These are phyloP conservation scores for Solenopsis fugax DNA, from an alignment of 1,140 invertebrate genomes.

Conservation along the genomic window DNA sequence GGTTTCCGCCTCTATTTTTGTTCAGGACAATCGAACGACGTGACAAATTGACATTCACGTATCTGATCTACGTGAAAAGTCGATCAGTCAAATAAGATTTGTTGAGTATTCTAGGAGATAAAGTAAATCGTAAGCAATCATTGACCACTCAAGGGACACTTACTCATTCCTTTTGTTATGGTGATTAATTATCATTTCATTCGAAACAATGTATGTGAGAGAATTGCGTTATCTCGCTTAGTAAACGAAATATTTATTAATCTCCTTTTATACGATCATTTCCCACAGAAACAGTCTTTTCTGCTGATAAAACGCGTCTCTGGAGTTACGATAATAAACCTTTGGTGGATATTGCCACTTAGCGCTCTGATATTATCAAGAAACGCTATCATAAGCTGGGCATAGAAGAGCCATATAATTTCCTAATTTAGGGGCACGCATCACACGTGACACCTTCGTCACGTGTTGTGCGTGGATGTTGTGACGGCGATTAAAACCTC, in stretches of 20 bases:
- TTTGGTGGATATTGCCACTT: not conserved
- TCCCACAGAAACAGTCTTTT: not conserved
- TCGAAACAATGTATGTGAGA: not conserved
- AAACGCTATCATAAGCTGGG: conserved; percentile 3
- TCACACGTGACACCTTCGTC: conserved; percentile 67
- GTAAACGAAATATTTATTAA: not conserved
- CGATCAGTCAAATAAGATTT: conserved; percentile 11
- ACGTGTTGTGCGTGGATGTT: conserved; percentile 67
- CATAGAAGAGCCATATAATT: conserved; percentile 40
- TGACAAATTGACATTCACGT: conserved; percentile 33
- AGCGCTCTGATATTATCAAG: not conserved
- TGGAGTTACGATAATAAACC: not conserved
- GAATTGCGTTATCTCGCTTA: not conserved
- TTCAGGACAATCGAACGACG: conserved; percentile 6
- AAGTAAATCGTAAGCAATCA: conserved; percentile 22
- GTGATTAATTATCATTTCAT: not conserved
- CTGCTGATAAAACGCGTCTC: not conserved
- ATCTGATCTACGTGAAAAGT: conserved; percentile 20
- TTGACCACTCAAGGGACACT: not conserved
- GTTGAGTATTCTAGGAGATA: conserved; percentile 17
- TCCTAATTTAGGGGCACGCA: conserved; percentile 53
- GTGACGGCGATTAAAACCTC: conserved; percentile 76
- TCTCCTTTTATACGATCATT: not conserved
- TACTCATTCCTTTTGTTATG: not conserved
- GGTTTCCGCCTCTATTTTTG: not conserved